Base-by-base conservation (phyloP, 2,888 invertebrate species). In the Acrobasis suavella region DNA sequence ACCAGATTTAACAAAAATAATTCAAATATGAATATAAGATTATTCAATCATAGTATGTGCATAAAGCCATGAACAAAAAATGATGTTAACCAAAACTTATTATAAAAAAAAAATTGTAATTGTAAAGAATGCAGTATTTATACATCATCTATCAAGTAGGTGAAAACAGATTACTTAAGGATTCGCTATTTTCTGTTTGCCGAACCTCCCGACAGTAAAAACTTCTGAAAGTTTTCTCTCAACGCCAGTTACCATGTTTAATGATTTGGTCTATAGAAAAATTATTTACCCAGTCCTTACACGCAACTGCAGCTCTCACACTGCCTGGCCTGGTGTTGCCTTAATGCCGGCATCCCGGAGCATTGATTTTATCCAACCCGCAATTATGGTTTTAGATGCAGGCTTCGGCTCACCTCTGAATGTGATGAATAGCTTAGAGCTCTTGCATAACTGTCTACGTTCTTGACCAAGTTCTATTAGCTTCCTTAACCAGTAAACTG, bases 401-500 rank as follows among this genome's bases (percentile, higher is more conserved):
- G 52, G 17, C 6, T 8, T 15, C 9, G 51, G 51, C 16, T 15
- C 17, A 9, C 51, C 51, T 17, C 51, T 51, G 9, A 16, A 9
- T 9, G 51, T 51, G 15, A 17, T 10, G 2, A 52, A 10, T 22
- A 17, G 10, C 10, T 22, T 52, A 7, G 52, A 16, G 12, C 22
- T 52, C 1, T 52, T 52, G 16, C 52, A 9, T 17, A 14, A 10
- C 16, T 17, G 9, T 3, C 52, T 16, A 10, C 52, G 52, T 16
- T 52, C 10, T 17, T 52, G 52, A 22, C 52, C 32, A 12, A 58
- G 12, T 5, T 46, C 15, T 37, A 62, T 56, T 1, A 50, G 39
- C 15, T 51, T 37, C 22, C 46, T 62, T 37, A 62, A 3, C 62
- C 62, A 58, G 14, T 51, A 58, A 9, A 56, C 50, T 8, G 58